phyloP scores from a whole-genome alignment of 1,140 invertebrate genomes.

The Meloidogyne exigua region DNA sequence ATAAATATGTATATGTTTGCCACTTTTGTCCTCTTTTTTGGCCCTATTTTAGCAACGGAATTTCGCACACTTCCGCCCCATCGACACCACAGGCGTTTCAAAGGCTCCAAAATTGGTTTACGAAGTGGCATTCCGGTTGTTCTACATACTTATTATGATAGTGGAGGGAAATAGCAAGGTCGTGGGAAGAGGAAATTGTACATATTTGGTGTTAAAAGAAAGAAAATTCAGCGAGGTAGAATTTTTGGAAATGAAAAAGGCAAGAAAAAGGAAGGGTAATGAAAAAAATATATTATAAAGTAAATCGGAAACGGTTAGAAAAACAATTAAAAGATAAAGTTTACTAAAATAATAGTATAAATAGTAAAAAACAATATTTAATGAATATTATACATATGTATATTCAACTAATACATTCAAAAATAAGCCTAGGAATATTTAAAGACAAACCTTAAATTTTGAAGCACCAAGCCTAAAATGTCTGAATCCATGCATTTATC shows the following conservation, averaged over 20 bases:
- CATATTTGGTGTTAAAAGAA: not conserved
- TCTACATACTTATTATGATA: not conserved
- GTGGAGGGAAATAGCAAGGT: not conserved
- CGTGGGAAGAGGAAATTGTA: not conserved
- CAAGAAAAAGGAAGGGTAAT: not conserved
- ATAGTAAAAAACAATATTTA: no score
- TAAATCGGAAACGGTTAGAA: no score
- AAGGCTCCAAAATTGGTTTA: not conserved
- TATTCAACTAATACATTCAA: no score
- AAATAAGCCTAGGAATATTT: no score
- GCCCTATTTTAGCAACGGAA: conserved; percentile 2
- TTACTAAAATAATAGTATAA: no score
- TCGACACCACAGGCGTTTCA: not conserved
- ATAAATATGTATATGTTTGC: not conserved
- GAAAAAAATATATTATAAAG: not conserved
- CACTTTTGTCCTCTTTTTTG: not conserved
- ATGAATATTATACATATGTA: no score
- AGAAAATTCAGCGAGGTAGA: not conserved
- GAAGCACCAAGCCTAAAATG: not conserved
- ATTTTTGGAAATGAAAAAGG: not conserved
- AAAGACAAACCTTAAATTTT: not conserved
- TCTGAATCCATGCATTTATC: not conserved
- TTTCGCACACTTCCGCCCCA: not conserved
- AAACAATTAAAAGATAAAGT: no score
- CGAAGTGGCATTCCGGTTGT: not conserved